Conservation (phyloP, 2,888 invertebrate genomes). For the Steinernema hermaphroditum region DNA sequence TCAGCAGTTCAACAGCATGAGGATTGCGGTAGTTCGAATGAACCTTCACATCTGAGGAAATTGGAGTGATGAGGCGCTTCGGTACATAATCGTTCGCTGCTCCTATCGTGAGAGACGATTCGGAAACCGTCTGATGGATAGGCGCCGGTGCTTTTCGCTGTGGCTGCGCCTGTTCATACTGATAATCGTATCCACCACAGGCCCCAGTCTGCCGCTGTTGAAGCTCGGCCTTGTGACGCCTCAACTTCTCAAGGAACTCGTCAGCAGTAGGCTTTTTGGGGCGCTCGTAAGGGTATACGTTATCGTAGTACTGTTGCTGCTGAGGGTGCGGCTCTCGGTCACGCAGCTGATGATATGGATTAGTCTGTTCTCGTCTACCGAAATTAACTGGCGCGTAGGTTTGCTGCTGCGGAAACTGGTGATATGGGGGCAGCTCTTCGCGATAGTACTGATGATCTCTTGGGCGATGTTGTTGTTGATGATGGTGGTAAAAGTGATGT, state of each 20-base stretch:
- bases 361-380: not conserved
- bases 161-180: not conserved
- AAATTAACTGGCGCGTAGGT: not conserved
- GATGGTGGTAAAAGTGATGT: not conserved
- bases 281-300: conserved; percentile 24
- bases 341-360: not conserved
- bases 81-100: conserved; percentile 17
- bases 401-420: conserved; percentile 8
- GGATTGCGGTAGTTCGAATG: not conserved
- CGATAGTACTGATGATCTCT: not conserved
- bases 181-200: not conserved
- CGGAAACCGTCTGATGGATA: conserved; percentile 16
- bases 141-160: not conserved
- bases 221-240: conserved; percentile 17
- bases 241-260: conserved; percentile 24
- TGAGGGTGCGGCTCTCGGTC: not conserved
- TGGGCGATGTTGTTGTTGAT: not conserved
- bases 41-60: conserved; percentile 6
- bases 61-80: conserved; percentile 11
- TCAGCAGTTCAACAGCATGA: not conserved
- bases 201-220: not conserved
- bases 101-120: not conserved
- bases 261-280: conserved; percentile 1
- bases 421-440: not conserved
- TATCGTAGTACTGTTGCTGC: conserved; percentile 26